Evolutionary conservation across 1,140 invertebrate genomes (phyloP).

Genomic region (Papilio helenus): DNA sequence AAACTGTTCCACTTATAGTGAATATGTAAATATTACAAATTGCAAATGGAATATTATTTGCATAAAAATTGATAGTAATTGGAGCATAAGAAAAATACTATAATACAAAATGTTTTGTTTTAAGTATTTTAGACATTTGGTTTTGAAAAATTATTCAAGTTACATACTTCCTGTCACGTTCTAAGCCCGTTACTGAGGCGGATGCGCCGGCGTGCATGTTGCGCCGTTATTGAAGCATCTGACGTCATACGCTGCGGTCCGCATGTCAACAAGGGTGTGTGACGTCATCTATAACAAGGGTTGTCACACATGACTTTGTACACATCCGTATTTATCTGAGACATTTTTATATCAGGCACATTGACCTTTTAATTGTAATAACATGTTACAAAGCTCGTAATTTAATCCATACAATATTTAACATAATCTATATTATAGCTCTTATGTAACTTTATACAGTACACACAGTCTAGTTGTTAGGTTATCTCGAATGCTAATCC

Average conservation of each 20-base stretch:
- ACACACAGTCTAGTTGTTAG: background rate
- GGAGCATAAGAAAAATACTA: background rate
- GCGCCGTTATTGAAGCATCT: slow-evolving; percentile 46
- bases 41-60: slow-evolving; percentile 21
- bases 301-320: background rate
- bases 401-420: background rate
- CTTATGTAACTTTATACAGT: background rate
- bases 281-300: slow-evolving; percentile 60
- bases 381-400: background rate
- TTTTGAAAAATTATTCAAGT: background rate
- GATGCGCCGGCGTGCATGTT: slow-evolving; percentile 17
- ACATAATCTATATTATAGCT: background rate
- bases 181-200: slow-evolving; percentile 13
- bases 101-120: background rate
- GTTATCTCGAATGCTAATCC: background rate
- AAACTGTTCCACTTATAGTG: slow-evolving; percentile 11
- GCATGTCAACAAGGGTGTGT: slow-evolving; percentile 63
- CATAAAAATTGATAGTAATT: slow-evolving; percentile 15
- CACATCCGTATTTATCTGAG: background rate
- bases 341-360: background rate
- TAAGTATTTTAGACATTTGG: background rate
- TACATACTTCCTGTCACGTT: slow-evolving; percentile 10
- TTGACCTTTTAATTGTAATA: background rate
- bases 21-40: slow-evolving; percentile 10
- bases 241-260: slow-evolving; percentile 67